These are phyloP conservation scores for Laupala kohalensis DNA, from an alignment of 1,140 invertebrate species.

Conservation along the genomic window DNA sequence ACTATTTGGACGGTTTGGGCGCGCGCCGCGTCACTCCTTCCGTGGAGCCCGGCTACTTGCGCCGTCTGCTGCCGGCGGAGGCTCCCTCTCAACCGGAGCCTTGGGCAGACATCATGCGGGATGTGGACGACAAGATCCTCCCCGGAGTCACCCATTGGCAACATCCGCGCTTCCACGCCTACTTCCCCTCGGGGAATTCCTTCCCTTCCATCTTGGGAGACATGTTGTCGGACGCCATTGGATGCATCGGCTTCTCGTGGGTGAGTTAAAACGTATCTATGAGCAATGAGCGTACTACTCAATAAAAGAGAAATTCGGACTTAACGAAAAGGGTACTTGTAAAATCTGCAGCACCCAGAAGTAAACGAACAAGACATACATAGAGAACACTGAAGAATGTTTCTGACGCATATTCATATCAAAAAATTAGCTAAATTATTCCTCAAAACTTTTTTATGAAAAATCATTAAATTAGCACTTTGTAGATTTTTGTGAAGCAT, in stretches of 20 bases:
- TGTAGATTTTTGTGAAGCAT: no score
- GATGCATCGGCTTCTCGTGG: constrained; percentile 60
- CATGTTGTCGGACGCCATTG: constrained; percentile 52
- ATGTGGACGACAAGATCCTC: constrained; percentile 94
- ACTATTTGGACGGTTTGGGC: constrained; percentile 79
- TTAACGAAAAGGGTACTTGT: no score
- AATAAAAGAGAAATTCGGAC: no score
- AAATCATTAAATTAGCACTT: no score
- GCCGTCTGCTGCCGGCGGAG: constrained; percentile 61
- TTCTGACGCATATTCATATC: no score
- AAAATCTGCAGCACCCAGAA: no score
- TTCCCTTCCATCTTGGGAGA: constrained; percentile 57
- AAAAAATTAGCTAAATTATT: no score
- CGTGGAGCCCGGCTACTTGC: constrained; percentile 86
- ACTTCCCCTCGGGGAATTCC: constrained; percentile 59
- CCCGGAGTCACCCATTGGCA: constrained; percentile 81
- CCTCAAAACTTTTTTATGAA: no score
- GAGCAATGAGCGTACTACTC: no score
- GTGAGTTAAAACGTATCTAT: no score
- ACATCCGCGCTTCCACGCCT: constrained; percentile 59
- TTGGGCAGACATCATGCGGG: constrained; percentile 86
- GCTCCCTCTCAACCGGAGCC: constrained; percentile 77
- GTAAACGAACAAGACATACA: no score
- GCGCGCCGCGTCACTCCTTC: constrained; percentile 74
- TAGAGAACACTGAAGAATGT: no score